A percentile compares a stretch with the other conserved stretches of the same genome.
Conservation (phyloP, 2,113 vertebrate species). For the Miniopterus natalensis region DNA sequence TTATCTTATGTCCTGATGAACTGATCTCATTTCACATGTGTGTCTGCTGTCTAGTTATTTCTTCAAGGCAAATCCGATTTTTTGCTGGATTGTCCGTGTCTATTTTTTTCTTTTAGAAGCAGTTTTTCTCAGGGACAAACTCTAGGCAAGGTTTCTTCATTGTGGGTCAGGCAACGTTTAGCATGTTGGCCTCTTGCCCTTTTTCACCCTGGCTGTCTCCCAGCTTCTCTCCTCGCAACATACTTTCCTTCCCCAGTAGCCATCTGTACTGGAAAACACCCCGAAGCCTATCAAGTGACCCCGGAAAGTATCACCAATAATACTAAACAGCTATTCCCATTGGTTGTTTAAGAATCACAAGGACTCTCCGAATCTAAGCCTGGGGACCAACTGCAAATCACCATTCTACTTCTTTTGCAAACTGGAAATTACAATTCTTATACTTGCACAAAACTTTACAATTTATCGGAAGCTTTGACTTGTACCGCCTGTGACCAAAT, state of each 20-base stretch:
- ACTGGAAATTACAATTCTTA: neutral
- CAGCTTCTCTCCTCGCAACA: neutral
- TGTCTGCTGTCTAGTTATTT: slow-evolving; percentile 28
- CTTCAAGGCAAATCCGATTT: neutral
- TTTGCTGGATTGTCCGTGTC: neutral
- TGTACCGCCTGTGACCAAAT: neutral
- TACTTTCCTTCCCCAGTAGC: neutral
- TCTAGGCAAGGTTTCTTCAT: neutral
- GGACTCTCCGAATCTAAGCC: neutral
- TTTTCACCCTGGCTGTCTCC: neutral
- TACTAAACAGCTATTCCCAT: neutral
- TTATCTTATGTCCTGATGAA: slow-evolving; percentile 45
- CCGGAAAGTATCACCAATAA: neutral
- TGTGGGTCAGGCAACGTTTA: neutral
- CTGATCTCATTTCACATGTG: slow-evolving; percentile 46
- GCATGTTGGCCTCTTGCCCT: neutral
- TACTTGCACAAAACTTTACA: neutral
- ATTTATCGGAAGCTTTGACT: neutral
- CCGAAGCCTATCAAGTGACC: neutral
- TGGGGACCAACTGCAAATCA: neutral
- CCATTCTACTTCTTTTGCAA: neutral
- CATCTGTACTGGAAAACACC: neutral
- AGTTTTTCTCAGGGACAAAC: neutral
- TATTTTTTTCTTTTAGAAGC: neutral
- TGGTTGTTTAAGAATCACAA: neutral